Evolutionary conservation across 2,888 invertebrate genomes (phyloP).

Genomic region (Tryphoninae sp.): DNA sequence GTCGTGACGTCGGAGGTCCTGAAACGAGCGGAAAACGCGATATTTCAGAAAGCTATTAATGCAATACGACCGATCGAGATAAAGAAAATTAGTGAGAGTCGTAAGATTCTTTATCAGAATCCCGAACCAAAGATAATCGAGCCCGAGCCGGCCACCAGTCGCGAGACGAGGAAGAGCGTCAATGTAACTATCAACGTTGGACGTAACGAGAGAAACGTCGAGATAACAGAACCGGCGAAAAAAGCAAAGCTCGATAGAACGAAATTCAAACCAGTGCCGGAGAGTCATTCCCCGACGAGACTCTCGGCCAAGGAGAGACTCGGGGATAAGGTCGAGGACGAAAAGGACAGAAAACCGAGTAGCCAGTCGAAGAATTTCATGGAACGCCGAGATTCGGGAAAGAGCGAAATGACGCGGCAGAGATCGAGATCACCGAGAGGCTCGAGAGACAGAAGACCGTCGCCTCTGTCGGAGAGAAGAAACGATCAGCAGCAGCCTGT

Average conservation of each 20-base stretch:
- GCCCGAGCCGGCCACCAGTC: constrained; percentile 66
- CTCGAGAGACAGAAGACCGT: constrained; percentile 74
- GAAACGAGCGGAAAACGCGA: constrained; percentile 95
- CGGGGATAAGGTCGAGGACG: constrained; percentile 89
- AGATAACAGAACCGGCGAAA: constrained; percentile 77
- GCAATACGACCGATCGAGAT: constrained; percentile 90
- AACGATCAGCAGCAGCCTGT: constrained; percentile 63
- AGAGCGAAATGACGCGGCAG: constrained; percentile 61
- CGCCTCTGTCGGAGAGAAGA: constrained; percentile 74
- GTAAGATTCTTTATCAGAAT: constrained; percentile 85
- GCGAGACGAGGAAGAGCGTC: constrained; percentile 75
- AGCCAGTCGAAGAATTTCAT: constrained; percentile 81
- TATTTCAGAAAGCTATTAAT: constrained; percentile 94
- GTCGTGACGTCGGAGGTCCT: constrained; percentile 92
- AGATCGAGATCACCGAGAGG: constrained; percentile 82
- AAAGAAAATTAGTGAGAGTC: constrained; percentile 87
- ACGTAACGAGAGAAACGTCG: constrained; percentile 78
- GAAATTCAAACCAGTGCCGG: constrained; percentile 75
- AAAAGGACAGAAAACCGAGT: constrained; percentile 72
- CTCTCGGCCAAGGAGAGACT: constrained; percentile 91
- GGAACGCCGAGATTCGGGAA: constrained; percentile 58
- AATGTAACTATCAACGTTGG: constrained; percentile 79
- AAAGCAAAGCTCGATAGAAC: constrained; percentile 76
- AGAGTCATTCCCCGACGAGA: constrained; percentile 83
- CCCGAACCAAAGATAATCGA: constrained; percentile 77